Evolutionary conservation across 2,113 vertebrate genomes (phyloP).

Genomic region (Microcebus ravelobensis): DNA sequence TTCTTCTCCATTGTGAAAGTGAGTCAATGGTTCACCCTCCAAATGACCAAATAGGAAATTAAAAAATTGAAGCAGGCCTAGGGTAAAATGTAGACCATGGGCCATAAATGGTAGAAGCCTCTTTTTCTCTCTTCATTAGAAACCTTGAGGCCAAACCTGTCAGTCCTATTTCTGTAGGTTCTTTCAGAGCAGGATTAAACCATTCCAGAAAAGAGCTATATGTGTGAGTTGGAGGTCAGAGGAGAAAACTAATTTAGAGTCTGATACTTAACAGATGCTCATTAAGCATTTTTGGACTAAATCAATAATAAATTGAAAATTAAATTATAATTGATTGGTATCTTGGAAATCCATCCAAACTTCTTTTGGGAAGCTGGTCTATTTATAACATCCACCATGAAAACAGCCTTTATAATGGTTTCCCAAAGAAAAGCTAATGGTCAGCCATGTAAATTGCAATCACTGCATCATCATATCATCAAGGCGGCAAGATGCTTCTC

Average conservation of each 20-base stretch:
- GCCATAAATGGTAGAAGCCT: neutral
- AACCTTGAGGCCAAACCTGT: neutral
- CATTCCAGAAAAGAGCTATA: neutral
- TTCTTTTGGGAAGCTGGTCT: conserved; percentile 28
- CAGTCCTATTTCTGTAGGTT: neutral
- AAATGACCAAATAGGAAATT: neutral
- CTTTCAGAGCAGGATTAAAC: neutral
- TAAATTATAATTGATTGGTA: neutral
- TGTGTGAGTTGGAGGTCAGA: neutral
- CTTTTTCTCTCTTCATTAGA: neutral
- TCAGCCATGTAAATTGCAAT: neutral
- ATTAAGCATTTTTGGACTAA: neutral
- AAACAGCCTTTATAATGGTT: neutral
- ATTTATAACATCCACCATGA: neutral
- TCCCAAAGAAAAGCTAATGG: conserved; percentile 33
- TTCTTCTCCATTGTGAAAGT: neutral
- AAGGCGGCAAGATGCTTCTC: conserved; percentile 5
- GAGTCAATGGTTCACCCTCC: neutral
- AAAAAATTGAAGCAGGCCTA: neutral
- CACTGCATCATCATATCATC: neutral
- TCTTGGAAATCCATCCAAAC: neutral
- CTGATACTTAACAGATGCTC: neutral
- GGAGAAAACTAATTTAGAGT: neutral
- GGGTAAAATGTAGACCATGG: neutral
- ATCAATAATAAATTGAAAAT: neutral